Evolutionary conservation across 2,888 invertebrate genomes (phyloP), one percentile per base, ranked within the genome.

Genomic region (Drosophila pseudotalamancana): DNA sequence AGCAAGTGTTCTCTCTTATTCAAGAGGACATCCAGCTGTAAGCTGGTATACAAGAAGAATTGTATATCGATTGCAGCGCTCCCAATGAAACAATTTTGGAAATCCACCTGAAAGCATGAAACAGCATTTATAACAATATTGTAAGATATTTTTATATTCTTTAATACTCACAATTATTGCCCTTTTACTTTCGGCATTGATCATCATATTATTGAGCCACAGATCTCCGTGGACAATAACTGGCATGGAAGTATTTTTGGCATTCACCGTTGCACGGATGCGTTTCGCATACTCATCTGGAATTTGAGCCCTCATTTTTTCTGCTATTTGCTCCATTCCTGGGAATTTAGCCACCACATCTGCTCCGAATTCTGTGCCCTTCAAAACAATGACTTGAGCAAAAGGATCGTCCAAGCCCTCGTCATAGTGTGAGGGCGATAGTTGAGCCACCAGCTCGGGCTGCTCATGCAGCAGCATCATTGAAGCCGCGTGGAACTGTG

Each of bases 401-500:
- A 76, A 49, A 0, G 19, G n/a, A 51, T 80, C 77, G 0, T 42
- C 23, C 0, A 81, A 16, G 0, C 84, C 86, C 0, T 73, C 39
- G 2, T 61, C 66, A 40, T 75, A 88, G 23, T 76, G 67, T 0
- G 89, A 82, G 1, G 67, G 57, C 0, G 35, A 14, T 3, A 89
- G 31, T 6, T 50, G 29, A 0, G 46, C 21, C 0, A 73, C 39
- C 2, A 77, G 40, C 1, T 67, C 35, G 0, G 89, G 86, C 48
- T 74, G 62, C 29, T 84, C 42, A 1, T 72, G 32, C 6, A 54
- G n/a, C 50, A 93, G 73, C 23, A 92, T 90, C 64, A 93, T 92
- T 0, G 94, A 93, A 11, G 92, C 90, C 0, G 93, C 94, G 80
- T 94, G 94, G 75, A 93, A 92, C 72, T 90, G 91, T 0, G 92